Percentiles rank a stretch among this genome's conserved stretches.
These are phyloP conservation scores for Lonchura striata DNA, from an alignment of 2,113 vertebrate genomes.

Conservation along the genomic window DNA sequence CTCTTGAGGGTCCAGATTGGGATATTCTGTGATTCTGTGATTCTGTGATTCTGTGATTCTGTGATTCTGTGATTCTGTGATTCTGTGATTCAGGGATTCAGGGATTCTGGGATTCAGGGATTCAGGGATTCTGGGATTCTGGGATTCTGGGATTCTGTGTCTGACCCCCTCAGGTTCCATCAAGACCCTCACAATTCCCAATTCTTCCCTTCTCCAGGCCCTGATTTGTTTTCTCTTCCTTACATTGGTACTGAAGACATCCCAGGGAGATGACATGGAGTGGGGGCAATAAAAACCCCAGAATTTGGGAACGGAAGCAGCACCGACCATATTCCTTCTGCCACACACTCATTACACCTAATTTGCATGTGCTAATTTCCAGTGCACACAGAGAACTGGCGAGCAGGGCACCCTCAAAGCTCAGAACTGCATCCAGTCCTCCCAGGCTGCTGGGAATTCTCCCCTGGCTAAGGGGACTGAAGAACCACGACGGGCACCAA, in stretches of 20 bases:
- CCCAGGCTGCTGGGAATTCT: background rate
- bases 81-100: background rate
- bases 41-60: background rate
- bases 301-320: background rate
- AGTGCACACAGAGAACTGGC: accelerated
- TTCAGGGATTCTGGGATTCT: background rate
- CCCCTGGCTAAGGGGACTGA: background rate
- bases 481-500: background rate
- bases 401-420: background rate
- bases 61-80: background rate
- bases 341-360: background rate
- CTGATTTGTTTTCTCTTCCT: background rate
- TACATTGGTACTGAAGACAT: background rate
- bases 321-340: background rate
- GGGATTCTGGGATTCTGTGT: background rate
- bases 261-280: accelerated
- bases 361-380: background rate
- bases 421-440: background rate
- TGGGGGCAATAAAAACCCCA: background rate
- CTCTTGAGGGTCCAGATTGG: background rate
- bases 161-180: too few species aligned
- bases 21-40: background rate
- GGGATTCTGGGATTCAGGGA: background rate
- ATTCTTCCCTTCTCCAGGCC: background rate
- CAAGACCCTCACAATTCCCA: background rate